Conservation (phyloP, 2,113 vertebrate species). For the Poecilia latipinna region DNA sequence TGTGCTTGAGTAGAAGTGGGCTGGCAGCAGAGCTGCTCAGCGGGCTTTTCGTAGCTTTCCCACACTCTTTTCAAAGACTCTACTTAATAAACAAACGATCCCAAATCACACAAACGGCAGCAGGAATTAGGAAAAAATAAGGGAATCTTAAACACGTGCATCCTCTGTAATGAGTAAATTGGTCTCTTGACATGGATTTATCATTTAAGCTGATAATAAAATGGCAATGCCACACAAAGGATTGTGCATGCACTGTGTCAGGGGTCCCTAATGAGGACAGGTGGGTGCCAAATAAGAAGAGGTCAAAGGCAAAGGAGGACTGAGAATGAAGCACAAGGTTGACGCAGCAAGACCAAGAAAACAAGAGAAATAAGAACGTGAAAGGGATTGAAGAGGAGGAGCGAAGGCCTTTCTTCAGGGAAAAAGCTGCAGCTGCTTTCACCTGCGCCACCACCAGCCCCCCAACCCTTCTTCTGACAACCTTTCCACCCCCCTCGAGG, state of each 20-base stretch:
- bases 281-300: slow-evolving; percentile 20
- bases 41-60: slow-evolving; percentile 49
- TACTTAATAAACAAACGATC: slow-evolving; percentile 25
- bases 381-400: slow-evolving; percentile 11
- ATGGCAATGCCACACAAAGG: slow-evolving; percentile 58
- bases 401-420: slow-evolving; percentile 30
- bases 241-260: slow-evolving; percentile 65
- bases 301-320: slow-evolving; percentile 7
- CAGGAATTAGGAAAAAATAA: background rate
- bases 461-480: background rate
- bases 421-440: slow-evolving; percentile 64
- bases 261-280: slow-evolving; percentile 50
- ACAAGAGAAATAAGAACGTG: slow-evolving; percentile 32
- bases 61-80: slow-evolving; percentile 34
- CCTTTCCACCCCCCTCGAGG: slow-evolving; percentile 47
- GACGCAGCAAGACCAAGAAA: slow-evolving; percentile 7
- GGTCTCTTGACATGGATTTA: slow-evolving; percentile 53
- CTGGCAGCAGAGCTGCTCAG: slow-evolving; percentile 38
- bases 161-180: slow-evolving; percentile 15
- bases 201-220: slow-evolving; percentile 58
- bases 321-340: slow-evolving; percentile 12
- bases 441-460: slow-evolving; percentile 54
- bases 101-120: slow-evolving; percentile 13
- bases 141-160: slow-evolving; percentile 8
- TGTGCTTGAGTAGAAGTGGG: slow-evolving; percentile 34